phyloP scores from a whole-genome alignment of 92 coral and sea anemone genomes.

The Metridium senile region DNA sequence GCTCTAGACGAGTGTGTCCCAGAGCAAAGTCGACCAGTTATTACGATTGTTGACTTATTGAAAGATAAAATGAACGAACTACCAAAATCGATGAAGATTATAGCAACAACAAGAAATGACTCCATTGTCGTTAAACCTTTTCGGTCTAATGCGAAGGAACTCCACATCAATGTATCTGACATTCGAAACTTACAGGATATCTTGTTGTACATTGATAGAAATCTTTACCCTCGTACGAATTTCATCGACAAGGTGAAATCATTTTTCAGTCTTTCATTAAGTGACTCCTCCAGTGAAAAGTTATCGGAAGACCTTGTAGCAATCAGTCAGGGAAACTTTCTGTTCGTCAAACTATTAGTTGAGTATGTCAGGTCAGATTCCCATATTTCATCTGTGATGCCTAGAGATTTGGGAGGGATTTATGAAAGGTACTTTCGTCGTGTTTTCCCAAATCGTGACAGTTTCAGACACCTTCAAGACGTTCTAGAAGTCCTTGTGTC shows the following conservation, averaged over 20 bases:
- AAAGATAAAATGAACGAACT: constrained; percentile 48
- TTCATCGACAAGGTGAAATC: constrained; percentile 12
- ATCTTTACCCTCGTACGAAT: constrained; percentile 18
- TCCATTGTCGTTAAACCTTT: constrained; percentile 28
- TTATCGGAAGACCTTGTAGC: constrained; percentile 13
- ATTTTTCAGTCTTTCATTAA: constrained; percentile 10
- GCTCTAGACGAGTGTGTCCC: constrained; percentile 78
- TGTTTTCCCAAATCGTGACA: constrained; percentile 26
- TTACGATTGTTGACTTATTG: constrained; percentile 49
- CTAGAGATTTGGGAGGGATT: constrained; percentile 37
- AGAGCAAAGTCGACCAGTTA: constrained; percentile 21
- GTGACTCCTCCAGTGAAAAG: constrained; percentile 1
- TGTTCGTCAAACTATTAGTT: constrained; percentile 62
- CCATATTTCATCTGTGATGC: constrained; percentile 14
- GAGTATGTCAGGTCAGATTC: constrained; percentile 34
- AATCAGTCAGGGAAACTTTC: constrained; percentile 68
- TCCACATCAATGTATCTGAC: constrained; percentile 53
- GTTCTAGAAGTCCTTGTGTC: constrained; percentile 68
- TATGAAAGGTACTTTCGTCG: constrained; percentile 53
- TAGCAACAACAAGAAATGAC: constrained; percentile 65
- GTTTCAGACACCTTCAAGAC: constrained; percentile 33
- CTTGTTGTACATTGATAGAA: constrained; percentile 22
- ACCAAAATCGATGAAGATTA: constrained; percentile 60
- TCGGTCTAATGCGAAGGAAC: constrained; percentile 16
- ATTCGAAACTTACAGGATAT: constrained; percentile 62